Evolutionary conservation across 2,113 vertebrate genomes (phyloP).

Genomic region (Delphinus delphis): DNA sequence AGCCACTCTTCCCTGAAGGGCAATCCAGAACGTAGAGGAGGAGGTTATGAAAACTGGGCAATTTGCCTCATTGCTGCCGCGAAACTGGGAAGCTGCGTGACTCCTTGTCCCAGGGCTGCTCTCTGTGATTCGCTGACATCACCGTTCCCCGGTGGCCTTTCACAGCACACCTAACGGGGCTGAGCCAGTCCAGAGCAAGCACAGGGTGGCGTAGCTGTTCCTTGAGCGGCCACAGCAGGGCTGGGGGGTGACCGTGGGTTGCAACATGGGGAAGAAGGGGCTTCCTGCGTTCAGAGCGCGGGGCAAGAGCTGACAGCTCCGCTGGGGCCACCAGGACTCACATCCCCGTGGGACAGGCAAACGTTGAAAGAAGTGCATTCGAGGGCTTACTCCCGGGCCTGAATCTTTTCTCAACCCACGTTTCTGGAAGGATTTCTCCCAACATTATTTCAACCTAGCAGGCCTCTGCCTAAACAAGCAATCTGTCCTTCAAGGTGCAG

Average conservation of each 20-base stretch:
- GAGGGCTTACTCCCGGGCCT: neutral
- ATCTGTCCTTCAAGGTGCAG: neutral
- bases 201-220: too few species aligned
- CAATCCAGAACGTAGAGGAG: neutral
- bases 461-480: neutral
- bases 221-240: neutral
- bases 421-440: neutral
- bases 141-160: neutral
- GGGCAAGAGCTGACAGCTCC: neutral
- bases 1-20: neutral
- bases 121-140: neutral
- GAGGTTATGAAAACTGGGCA: neutral
- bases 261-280: neutral
- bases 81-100: rapidly evolving
- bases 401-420: neutral
- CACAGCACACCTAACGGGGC: neutral
- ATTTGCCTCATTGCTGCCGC: neutral
- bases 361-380: neutral
- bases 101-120: neutral
- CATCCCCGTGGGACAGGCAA: neutral
- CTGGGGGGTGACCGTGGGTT: neutral
- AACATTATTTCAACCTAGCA: neutral
- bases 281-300: too few species aligned
- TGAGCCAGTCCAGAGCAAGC: rapidly evolving
- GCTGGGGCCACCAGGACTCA: neutral